Evolutionary conservation across 2,113 vertebrate genomes (phyloP).

Genomic region (Oryzias woworae): DNA sequence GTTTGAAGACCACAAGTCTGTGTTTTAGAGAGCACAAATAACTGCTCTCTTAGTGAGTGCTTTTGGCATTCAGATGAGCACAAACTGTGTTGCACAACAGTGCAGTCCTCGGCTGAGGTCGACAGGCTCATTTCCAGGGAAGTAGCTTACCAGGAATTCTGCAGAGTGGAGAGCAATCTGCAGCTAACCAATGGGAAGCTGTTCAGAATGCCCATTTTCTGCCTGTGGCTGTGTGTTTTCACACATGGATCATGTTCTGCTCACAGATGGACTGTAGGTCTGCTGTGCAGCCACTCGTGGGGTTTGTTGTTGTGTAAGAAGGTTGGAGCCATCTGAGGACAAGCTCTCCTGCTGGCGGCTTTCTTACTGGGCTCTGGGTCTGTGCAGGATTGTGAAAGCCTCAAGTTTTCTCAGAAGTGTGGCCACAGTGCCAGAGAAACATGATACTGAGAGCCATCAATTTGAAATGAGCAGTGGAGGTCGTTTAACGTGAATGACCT

Average conservation of each 20-base stretch:
- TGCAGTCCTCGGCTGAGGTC: slow-evolving; percentile 12
- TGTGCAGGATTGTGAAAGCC: no score
- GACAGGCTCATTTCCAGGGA: slow-evolving; percentile 42
- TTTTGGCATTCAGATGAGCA: slow-evolving; percentile 7
- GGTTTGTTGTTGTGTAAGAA: not conserved
- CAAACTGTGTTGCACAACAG: slow-evolving; percentile 51
- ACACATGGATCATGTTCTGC: slow-evolving; percentile 28
- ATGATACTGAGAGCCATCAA: no score
- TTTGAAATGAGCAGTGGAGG: no score
- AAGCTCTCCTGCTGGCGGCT: not conserved
- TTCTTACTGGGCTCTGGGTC: not conserved
- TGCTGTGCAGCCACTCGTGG: no score
- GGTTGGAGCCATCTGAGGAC: not conserved
- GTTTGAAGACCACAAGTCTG: no score
- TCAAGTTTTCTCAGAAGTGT: no score
- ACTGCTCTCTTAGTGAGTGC: not conserved
- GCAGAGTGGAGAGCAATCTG: slow-evolving; percentile 32
- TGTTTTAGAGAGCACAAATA: not conserved
- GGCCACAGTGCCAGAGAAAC: no score
- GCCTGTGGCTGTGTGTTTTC: slow-evolving; percentile 19
- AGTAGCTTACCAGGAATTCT: slow-evolving; percentile 70
- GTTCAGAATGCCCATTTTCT: slow-evolving; percentile 24
- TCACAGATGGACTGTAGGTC: slow-evolving; percentile 14
- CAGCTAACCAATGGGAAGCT: slow-evolving; percentile 50
- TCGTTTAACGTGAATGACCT: no score